phyloP scores from a whole-genome alignment of 2,797 vertebrate species.

The Periparus ater region DNA sequence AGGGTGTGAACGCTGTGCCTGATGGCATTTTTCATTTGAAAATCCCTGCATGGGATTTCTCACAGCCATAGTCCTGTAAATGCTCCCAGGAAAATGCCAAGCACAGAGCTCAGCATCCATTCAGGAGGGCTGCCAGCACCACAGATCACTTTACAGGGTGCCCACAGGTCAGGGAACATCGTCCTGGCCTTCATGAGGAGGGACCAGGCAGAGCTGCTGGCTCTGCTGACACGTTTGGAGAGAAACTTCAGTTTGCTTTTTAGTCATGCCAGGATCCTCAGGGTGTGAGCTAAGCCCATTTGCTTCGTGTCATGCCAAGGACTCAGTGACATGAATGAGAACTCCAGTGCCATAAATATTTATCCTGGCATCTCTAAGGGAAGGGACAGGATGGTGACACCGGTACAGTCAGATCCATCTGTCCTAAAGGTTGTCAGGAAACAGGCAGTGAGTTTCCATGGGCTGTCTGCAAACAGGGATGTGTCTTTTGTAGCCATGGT shows the following conservation, averaged over 20 bases:
- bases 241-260: not conserved
- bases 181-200: not conserved
- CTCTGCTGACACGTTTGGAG: not conserved
- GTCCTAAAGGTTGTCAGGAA: constrained; percentile 13
- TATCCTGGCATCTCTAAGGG: constrained; percentile 3
- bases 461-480: constrained; percentile 1
- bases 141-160: not conserved
- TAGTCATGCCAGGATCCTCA: not conserved
- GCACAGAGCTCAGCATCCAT: not conserved
- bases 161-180: not conserved
- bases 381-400: not conserved
- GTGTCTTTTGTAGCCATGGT: constrained; percentile 39
- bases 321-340: not conserved
- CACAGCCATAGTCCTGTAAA: not conserved
- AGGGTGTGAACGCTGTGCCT: not conserved
- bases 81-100: not conserved
- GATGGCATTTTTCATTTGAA: not conserved
- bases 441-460: not conserved
- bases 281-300: not conserved
- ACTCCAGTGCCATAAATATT: constrained; percentile 34
- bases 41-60: not conserved
- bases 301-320: not conserved
- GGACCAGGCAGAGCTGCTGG: not conserved
- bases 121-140: not conserved
- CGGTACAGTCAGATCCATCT: not conserved